Conservation (phyloP, 2,113 vertebrate genomes). For the Emberiza fucata region DNA sequence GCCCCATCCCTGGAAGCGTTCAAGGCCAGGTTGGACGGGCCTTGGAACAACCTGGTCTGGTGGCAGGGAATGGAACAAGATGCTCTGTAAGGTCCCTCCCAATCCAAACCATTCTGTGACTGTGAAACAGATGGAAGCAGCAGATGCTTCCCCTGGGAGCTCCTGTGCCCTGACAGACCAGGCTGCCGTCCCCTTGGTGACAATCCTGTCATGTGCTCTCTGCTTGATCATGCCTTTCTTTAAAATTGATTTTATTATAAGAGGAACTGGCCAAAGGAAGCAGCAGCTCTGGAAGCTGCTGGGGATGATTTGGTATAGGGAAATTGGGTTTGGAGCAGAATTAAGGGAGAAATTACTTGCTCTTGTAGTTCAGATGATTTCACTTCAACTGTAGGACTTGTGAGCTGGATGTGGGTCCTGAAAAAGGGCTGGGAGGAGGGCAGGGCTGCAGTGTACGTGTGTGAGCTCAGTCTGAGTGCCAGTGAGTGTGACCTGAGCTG, state of each 20-base stretch:
- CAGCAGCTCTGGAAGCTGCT: background rate
- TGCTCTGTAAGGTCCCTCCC: background rate
- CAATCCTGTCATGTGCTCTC: background rate
- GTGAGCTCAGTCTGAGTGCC: fast-evolving
- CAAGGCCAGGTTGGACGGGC: fast-evolving
- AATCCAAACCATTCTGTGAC: background rate
- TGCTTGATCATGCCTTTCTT: background rate
- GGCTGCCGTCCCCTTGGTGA: background rate
- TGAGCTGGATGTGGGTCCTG: background rate
- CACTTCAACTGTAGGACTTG: background rate
- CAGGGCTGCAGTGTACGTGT: background rate
- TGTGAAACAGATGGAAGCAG: background rate
- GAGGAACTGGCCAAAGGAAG: background rate
- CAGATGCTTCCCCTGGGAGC: background rate
- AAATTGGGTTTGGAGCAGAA: background rate
- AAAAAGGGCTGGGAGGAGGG: background rate
- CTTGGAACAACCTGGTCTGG: background rate
- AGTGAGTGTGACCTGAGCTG: background rate
- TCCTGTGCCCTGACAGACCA: background rate
- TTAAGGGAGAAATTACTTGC: background rate
- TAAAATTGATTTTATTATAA: background rate
- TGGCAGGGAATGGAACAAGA: background rate
- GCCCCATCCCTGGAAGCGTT: background rate
- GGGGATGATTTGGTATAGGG: background rate
- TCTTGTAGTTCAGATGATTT: background rate